Evolutionary conservation across 2,797 vertebrate genomes (phyloP).

Genomic region (Potorous gilbertii): DNA sequence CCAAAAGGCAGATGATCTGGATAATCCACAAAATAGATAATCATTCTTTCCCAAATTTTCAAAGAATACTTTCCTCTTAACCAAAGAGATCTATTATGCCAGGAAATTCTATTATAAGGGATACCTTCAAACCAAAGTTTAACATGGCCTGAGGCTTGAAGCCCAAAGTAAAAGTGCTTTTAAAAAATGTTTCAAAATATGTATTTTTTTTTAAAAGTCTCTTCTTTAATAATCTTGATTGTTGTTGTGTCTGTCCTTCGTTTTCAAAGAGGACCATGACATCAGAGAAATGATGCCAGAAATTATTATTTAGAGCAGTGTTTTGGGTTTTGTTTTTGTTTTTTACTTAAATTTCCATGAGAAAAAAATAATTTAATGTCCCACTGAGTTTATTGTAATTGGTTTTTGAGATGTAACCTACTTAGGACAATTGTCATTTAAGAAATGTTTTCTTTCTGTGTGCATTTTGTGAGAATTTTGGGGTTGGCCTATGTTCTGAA

Average conservation of each 20-base stretch:
- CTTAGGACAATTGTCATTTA: neutral
- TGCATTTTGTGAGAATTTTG: neutral
- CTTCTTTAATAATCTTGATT: constrained; percentile 16
- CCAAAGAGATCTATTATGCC: constrained; percentile 31
- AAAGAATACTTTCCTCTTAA: neutral
- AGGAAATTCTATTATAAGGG: constrained; percentile 15
- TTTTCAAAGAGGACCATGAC: no score
- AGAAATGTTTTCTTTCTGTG: neutral
- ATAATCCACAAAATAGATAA: neutral
- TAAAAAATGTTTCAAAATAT: neutral
- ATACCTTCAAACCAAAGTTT: constrained; percentile 29
- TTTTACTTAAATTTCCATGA: neutral
- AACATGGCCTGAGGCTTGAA: neutral
- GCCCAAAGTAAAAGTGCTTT: constrained; percentile 25
- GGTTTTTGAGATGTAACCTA: neutral
- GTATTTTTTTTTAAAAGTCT: neutral
- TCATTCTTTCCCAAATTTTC: constrained; percentile 49
- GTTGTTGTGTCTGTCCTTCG: no score
- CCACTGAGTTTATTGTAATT: neutral
- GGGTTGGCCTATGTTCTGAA: neutral
- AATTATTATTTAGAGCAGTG: neutral
- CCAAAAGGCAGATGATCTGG: neutral
- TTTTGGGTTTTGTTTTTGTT: neutral
- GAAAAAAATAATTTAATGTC: neutral
- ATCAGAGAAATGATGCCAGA: no score